A percentile compares a stretch with the other conserved stretches of the same genome.
These are phyloP conservation scores for Chelon auratus DNA, from an alignment of 2,797 vertebrate species.

Conservation along the genomic window DNA sequence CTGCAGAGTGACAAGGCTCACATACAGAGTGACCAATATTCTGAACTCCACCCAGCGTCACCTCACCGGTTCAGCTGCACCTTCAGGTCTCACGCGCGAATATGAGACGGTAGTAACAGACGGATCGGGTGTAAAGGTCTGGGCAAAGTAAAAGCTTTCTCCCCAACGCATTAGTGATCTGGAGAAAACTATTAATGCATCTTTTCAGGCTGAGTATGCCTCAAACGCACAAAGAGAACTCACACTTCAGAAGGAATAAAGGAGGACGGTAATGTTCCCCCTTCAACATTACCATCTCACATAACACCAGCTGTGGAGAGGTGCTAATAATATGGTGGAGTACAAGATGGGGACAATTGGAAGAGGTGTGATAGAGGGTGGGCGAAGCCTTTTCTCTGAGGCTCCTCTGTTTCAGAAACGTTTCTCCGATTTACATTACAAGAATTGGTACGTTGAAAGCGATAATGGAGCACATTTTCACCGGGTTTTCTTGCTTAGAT, in stretches of 20 bases:
- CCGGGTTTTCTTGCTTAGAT: conserved; percentile 2
- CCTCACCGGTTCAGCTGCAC: neutral
- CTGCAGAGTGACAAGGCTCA: conserved; percentile 6
- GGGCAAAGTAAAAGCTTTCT: neutral
- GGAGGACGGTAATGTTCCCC: conserved; percentile 23
- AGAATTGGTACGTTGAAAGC: conserved; percentile 17
- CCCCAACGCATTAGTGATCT: neutral
- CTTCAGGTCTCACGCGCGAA: neutral
- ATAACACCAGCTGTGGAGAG: conserved; percentile 51
- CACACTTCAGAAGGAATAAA: conserved; percentile 29
- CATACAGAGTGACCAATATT: conserved; percentile 1
- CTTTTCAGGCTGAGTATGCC: conserved; percentile 7
- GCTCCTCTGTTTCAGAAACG: conserved; percentile 23
- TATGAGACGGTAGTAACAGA: neutral
- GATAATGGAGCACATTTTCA: conserved; percentile 12
- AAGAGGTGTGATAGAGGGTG: conserved; percentile 54
- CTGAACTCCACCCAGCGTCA: neutral
- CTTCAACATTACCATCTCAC: conserved; percentile 34
- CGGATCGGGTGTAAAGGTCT: neutral
- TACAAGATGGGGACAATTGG: conserved; percentile 27
- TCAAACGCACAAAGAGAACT: conserved; percentile 29
- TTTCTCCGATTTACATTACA: conserved; percentile 20
- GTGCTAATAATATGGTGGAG: conserved; percentile 67
- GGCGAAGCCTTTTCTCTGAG: conserved; percentile 35
- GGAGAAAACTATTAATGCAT: conserved; percentile 8